Evolutionary conservation across 2,888 invertebrate species (phyloP).

Genomic region (Trichogramma evanescens): DNA sequence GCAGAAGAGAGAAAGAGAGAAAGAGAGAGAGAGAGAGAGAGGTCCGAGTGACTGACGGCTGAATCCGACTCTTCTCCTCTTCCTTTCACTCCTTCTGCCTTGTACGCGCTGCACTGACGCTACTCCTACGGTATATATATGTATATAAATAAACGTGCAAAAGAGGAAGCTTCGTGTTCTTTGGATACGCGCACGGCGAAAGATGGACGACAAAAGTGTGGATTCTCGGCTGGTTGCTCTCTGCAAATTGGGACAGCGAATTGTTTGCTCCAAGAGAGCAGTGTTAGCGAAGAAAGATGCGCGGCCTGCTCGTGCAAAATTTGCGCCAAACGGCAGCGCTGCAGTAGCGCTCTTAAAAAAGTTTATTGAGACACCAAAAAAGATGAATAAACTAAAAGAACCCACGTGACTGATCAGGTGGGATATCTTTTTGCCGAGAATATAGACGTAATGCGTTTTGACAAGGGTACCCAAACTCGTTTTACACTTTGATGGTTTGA

Average conservation of each 20-base stretch:
- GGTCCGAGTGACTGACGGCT: slow-evolving; percentile 45
- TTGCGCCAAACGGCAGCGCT: too few relatives aligned
- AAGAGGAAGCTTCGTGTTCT: too few relatives aligned
- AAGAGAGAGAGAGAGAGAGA: slow-evolving; percentile 1
- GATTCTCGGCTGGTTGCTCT: not conserved
- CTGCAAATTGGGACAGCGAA: slow-evolving; percentile 22
- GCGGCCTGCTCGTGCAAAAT: not conserved
- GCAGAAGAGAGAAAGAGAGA: not conserved
- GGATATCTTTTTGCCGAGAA: slow-evolving; percentile 11
- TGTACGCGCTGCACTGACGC: too few relatives aligned
- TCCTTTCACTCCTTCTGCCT: slow-evolving; percentile 16
- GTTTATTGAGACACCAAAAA: not conserved
- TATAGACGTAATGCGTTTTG: slow-evolving; percentile 18
- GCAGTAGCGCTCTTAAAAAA: not conserved
- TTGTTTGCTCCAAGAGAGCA: slow-evolving; percentile 7
- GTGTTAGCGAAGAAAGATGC: slow-evolving; percentile 8
- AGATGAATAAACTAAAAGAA: not conserved
- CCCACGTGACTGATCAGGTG: not conserved
- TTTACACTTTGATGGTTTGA: slow-evolving; percentile 12
- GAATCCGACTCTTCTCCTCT: slow-evolving; percentile 38
- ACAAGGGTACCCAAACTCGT: slow-evolving; percentile 10
- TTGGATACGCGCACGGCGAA: too few relatives aligned
- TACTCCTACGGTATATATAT: too few relatives aligned
- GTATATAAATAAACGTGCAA: too few relatives aligned
- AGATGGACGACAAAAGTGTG: too few relatives aligned